Base-by-base conservation (phyloP, 1,140 invertebrate genomes). In the Drosophila truncata region DNA sequence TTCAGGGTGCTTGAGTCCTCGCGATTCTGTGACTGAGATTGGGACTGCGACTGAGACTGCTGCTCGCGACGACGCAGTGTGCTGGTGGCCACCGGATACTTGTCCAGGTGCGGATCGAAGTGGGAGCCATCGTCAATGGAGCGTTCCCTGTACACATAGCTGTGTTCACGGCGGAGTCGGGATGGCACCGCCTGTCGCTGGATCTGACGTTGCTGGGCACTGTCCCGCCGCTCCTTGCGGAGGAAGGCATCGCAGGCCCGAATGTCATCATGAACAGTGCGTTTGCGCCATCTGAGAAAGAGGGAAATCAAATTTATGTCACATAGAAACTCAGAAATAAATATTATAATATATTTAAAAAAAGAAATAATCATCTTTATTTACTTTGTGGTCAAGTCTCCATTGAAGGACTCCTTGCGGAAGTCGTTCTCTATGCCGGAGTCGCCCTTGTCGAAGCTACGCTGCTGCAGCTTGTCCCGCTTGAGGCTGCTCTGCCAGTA, bases 381-480 rank as follows among this genome's bases (percentile, higher is more conserved):
- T 65, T 66, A 92, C 91, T 91, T 92, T 18, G 78, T 82, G 63
- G 78, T 91, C 18, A 87, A 29, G 83, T 93, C 95, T 50, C 91
- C 95, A 70, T 94, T 95, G 6, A 92, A 92, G 27, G 95, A 96
- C 76, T 96, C 95, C 25, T 96, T 94, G 42, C 95, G 94, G 76
- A 96, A 96, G 79, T 97, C 96, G 75, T 96, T 96, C 88, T 96
- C 96, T 60, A 96, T 97, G 1, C 96, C 96, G 2, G 96, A 97
- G 93, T 97, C 96, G 4, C 95, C 96, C 66, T 93, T 93, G 61
- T 93, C 92, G 33, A 93, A 93, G 61, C 92, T 93, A 18, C 92
- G 79, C 57, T 93, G 92, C 64, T 93, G 92, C 52, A 91, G 57
- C 47, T 93, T 93, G 39, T 93, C 92, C 4, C 92, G 73, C 61